A percentile compares a stretch with the other conserved stretches of the same genome.
phyloP scores from a whole-genome alignment of 2,113 vertebrate genomes.

The human region GRCh38 chrX:13956001-13956500 shows the following conservation, averaged over 20 bases:
- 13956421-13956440: not conserved
- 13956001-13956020: not conserved
- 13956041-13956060: not conserved
- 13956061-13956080: not conserved
- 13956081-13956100: not conserved
- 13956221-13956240: not conserved
- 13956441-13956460: not conserved
- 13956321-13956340: not conserved
- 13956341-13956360: not conserved
- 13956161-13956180: not conserved
- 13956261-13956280: not conserved
- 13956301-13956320: not conserved
- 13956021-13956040: not conserved
- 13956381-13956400: not conserved
- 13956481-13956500: not conserved
- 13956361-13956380: not conserved
- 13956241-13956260: accelerated
- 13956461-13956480: not conserved
- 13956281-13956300: not conserved
- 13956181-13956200: not conserved
- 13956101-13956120: not conserved
- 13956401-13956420: not conserved
- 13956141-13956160: not conserved
- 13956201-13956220: not conserved
- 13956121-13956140: not conserved